Evolutionary conservation across 1,140 invertebrate species (phyloP), one percentile per base, ranked within the genome.

Genomic region (Tetranychus urticae): DNA sequence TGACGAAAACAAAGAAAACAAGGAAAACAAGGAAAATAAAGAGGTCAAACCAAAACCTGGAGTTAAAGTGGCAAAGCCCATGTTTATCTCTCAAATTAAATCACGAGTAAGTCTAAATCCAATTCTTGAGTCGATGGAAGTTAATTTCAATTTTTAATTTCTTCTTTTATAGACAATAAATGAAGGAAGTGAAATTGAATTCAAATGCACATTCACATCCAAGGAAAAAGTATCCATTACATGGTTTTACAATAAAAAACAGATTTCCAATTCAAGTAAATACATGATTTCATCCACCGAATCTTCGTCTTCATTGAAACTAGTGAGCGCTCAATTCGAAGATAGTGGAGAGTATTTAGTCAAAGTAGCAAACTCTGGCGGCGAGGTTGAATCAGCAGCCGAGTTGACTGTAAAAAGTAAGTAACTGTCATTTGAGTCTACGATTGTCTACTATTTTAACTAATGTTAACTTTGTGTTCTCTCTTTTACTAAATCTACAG

Each of bases 171-270:
- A 84, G 78, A 80, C 77, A 59, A 77, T 81, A 13, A 78, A 80
- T 70, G 83, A 85, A 77, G 82, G 82, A 39, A 83, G 86, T 68
- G 79, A 81, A 48, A 80, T 81, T 10, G 86, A 88, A 73, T 82
- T 91, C 58, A 71, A 81, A 23, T 81, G 82, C 54, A 80, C 78
- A 61, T 62, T 67, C 52, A 64, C 66, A 52, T 67, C 66, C 1
- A 68, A 65, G 47, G 61, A 83, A 65, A 84, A 82, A 63, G 80
- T 83, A 62, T 83, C 80, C 65, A 78, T 89, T 33, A 82, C 79
- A n/a, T 91, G 87, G 87, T 86, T 83, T 69, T 88, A 82, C 52
- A 83, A 87, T 65, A 78, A 79, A 4, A 82, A 79, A 10, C 71
- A 82, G 1, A 78, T 90, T 23, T 80, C 78, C 63, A 80, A 85